Base-by-base conservation (phyloP, 2,797 vertebrate genomes). In the Aeoliscus strigatus region DNA sequence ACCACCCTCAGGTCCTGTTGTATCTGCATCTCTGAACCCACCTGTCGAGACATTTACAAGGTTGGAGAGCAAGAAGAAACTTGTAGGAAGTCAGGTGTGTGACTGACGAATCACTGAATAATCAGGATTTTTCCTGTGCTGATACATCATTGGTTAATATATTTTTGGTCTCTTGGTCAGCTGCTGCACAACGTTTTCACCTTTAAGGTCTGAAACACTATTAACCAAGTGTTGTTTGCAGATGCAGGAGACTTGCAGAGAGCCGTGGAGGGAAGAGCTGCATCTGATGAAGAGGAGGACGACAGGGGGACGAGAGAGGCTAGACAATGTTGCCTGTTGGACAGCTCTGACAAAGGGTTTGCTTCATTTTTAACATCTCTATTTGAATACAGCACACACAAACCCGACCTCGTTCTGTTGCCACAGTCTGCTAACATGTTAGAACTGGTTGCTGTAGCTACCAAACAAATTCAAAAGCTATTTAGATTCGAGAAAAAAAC, bases 241-340 rank as follows among this genome's bases (percentile, higher is more conserved):
- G 77, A 72, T 51, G 75, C 65, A n/a, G 86, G 81, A 27, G 60
- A 70, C 53, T 75, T 90, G 9, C 87, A 86, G 57, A 82, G 89
- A 44, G 86, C 88, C 1, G 89, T 90, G 31, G 89, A 90, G 46
- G 88, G 89, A 1, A 80, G 50, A 41, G 88, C 87, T 14, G 86
- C 87, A 2, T 90, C 88, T 2, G 89, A 90, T 34, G 88, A 90
- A 48, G 89, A 90, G 32, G 88, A 87, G 52, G 86, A 88, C 21
- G 74, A 84, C 47, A 31, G 48, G 25, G 29, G 18, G 1, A n/a
- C 3, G 18, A 39, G 12, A 8, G 48, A 65, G 39, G 68, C 66
- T 25, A 74, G 58, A 4, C 70, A 61, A 29, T 43, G 66, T 67
- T 72, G 75, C 50, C 55, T 46, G 33, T 2, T 36, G 45, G 82